Evolutionary conservation across 2,113 vertebrate species (phyloP).

Genomic region (Crotalus horridus): DNA sequence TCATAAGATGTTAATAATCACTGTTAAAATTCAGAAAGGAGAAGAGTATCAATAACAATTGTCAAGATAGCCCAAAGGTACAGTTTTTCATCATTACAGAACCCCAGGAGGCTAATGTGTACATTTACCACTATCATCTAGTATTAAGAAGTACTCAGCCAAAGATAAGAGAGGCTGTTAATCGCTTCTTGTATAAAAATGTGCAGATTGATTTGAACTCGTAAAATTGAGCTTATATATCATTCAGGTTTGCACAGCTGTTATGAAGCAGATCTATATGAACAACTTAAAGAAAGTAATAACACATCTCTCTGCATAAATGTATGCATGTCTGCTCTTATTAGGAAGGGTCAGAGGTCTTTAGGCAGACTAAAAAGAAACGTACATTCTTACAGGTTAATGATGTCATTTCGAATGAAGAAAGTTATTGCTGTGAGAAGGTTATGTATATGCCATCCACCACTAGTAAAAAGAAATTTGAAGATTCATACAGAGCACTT

Average conservation of each 20-base stretch:
- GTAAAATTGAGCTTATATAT: neutral
- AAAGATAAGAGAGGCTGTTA: neutral
- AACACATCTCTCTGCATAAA: neutral
- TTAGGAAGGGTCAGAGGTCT: neutral
- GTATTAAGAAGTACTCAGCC: neutral
- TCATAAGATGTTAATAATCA: neutral
- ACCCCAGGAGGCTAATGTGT: neutral
- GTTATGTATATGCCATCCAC: neutral
- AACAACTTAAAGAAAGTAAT: neutral
- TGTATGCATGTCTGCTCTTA: neutral
- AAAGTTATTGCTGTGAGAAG: neutral
- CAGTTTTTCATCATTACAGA: neutral
- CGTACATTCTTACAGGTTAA: neutral
- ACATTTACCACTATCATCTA: neutral
- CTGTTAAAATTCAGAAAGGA: neutral
- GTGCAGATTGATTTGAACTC: neutral
- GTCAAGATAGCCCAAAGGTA: neutral
- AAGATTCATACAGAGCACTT: neutral
- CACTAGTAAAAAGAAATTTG: neutral
- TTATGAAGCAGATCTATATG: neutral
- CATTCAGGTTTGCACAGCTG: neutral
- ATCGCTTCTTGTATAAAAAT: slow-evolving; percentile 1
- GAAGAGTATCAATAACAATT: neutral
- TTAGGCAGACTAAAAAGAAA: neutral
- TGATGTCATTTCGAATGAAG: neutral